phyloP scores from a whole-genome alignment of 30 jellyfish, hydroid and myxozoan genomes.

The Aurelia sp. region DNA sequence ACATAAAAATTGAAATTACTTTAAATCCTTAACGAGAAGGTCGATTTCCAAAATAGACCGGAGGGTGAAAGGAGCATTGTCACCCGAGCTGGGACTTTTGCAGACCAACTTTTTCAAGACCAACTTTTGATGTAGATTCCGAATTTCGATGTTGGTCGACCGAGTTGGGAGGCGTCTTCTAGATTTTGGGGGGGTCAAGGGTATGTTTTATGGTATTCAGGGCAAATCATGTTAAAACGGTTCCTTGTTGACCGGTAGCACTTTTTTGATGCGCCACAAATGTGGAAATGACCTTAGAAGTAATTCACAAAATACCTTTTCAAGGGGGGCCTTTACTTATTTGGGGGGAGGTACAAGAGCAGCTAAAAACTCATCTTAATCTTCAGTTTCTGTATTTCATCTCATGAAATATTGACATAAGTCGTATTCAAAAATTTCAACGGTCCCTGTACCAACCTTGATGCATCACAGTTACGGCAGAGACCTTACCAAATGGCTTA shows the following conservation, averaged over 20 bases:
- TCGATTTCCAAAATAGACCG: neutral
- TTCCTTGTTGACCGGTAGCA: neutral
- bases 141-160: neutral
- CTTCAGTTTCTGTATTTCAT: neutral
- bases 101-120: neutral
- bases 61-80: slow-evolving; percentile 5
- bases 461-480: neutral
- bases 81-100: neutral
- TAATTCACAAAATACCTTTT: neutral
- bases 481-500: slow-evolving; percentile 5
- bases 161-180: neutral
- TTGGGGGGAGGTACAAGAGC: neutral
- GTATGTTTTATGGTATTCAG: neutral
- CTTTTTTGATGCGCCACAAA: neutral
- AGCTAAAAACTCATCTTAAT: neutral
- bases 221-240: neutral
- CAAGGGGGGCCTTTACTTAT: neutral
- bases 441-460: neutral
- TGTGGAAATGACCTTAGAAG: neutral
- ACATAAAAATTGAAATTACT: no score
- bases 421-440: neutral
- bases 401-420: neutral
- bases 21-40: no score
- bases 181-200: slow-evolving; percentile 1
- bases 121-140: slow-evolving; percentile 1